Conservation (phyloP, 2,888 invertebrate genomes). For the Xylocampa areola region DNA sequence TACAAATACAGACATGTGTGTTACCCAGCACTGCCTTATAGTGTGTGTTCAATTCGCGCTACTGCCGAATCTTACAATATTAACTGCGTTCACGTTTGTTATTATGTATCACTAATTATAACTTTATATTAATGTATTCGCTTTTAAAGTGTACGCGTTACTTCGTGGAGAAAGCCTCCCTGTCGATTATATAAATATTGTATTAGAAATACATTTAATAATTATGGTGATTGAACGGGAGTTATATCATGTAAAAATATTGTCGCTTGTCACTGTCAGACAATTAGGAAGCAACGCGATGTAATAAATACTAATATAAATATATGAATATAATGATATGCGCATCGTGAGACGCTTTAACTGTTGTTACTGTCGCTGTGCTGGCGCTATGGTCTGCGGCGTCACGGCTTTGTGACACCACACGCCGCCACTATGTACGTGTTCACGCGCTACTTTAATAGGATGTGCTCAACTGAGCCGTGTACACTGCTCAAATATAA, state of each 20-base stretch:
- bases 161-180: conserved; percentile 28
- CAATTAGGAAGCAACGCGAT: not conserved
- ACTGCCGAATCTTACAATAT: conserved; percentile 59
- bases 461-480: no score
- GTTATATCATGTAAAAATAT: conserved; percentile 3
- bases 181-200: conserved; percentile 19
- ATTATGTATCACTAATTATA: conserved; percentile 21
- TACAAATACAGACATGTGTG: conserved; percentile 46
- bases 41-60: conserved; percentile 74
- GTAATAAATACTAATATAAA: not conserved
- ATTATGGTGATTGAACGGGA: conserved; percentile 3
- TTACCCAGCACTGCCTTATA: conserved; percentile 70
- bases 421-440: no score
- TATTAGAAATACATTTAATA: conserved; percentile 18
- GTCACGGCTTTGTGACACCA: no score
- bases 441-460: no score
- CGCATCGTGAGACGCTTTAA: conserved; percentile 8
- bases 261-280: conserved; percentile 4
- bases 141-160: conserved; percentile 32
- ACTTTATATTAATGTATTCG: conserved; percentile 39
- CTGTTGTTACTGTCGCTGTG: not conserved
- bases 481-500: not conserved
- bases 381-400: no score
- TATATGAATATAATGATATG: not conserved
- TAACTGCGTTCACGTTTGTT: conserved; percentile 31